phyloP scores from a whole-genome alignment of 2,888 invertebrate genomes.

The Meteorus cinctellus region DNA sequence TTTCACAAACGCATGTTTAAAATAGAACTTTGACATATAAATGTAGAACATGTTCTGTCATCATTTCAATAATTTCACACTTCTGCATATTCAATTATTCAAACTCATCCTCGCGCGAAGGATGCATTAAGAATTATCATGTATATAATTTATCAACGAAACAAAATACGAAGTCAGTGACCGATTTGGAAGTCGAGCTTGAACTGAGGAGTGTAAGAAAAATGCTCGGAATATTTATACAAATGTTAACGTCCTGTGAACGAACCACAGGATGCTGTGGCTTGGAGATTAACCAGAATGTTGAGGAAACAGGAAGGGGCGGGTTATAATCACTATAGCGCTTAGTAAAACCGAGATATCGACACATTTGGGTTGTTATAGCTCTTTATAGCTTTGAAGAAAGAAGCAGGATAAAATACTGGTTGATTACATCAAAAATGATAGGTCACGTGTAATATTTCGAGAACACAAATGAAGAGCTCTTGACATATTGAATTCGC shows the following conservation, averaged over 20 bases:
- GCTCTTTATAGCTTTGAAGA: neutral
- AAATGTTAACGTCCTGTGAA: conserved; percentile 40
- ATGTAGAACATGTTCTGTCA: neutral
- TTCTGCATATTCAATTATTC: neutral
- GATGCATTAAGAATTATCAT: neutral
- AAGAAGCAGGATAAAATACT: neutral
- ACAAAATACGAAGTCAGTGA: neutral
- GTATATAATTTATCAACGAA: neutral
- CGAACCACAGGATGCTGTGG: conserved; percentile 66
- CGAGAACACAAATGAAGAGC: neutral
- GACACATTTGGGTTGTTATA: conserved; percentile 43
- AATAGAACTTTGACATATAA: neutral
- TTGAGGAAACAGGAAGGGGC: conserved; percentile 70
- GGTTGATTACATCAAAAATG: neutral
- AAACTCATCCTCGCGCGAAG: neutral
- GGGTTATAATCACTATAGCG: conserved; percentile 56
- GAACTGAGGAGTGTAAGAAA: conserved; percentile 43
- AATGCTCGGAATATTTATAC: conserved; percentile 58
- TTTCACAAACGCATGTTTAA: neutral
- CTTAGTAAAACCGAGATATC: conserved; percentile 58
- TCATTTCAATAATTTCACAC: neutral
- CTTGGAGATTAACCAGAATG: conserved; percentile 59
- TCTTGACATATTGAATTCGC: neutral
- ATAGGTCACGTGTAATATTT: conserved; percentile 11
- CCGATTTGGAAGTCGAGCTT: neutral